Percentiles rank a stretch among this genome's conserved stretches.
Evolutionary conservation across 1,140 invertebrate species (phyloP).

Genomic region (Palaemon carinicauda): DNA sequence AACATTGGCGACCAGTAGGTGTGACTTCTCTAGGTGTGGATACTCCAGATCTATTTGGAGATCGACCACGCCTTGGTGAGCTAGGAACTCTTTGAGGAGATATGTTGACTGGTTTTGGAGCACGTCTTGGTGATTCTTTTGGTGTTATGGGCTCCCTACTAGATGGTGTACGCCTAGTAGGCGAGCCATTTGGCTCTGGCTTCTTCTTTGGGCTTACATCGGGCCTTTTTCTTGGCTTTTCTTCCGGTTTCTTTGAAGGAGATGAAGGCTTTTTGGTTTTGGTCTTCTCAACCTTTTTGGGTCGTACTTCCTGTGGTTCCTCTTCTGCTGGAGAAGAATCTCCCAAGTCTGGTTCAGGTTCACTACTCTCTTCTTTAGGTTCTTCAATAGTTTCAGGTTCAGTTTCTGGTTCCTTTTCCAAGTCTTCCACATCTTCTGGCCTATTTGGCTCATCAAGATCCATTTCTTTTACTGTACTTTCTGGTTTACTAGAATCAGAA

Average conservation of each 20-base stretch:
- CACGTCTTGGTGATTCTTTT: background rate
- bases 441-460: background rate
- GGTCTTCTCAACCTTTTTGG: background rate
- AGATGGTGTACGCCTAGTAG: slow-evolving; percentile 7
- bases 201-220: slow-evolving; percentile 38
- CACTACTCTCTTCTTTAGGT: background rate
- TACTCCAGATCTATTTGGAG: slow-evolving; percentile 15
- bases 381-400: slow-evolving; percentile 6
- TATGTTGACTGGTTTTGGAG: slow-evolving; percentile 7
- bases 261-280: slow-evolving; percentile 15
- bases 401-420: background rate
- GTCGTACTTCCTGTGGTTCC: slow-evolving; percentile 20
- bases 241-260: background rate
- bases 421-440: slow-evolving; percentile 10
- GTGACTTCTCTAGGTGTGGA: slow-evolving; percentile 46
- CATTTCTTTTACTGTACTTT: slow-evolving; percentile 4
- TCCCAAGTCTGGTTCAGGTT: background rate
- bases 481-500: slow-evolving; percentile 20
- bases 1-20: slow-evolving; percentile 41
- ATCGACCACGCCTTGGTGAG: slow-evolving; percentile 29
- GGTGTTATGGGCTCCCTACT: background rate
- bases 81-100: slow-evolving; percentile 33
- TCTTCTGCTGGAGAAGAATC: slow-evolving; percentile 34
- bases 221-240: background rate
- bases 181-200: slow-evolving; percentile 25